Evolutionary conservation across 2,113 vertebrate genomes (phyloP).

Genomic region (Bos indicus): DNA sequence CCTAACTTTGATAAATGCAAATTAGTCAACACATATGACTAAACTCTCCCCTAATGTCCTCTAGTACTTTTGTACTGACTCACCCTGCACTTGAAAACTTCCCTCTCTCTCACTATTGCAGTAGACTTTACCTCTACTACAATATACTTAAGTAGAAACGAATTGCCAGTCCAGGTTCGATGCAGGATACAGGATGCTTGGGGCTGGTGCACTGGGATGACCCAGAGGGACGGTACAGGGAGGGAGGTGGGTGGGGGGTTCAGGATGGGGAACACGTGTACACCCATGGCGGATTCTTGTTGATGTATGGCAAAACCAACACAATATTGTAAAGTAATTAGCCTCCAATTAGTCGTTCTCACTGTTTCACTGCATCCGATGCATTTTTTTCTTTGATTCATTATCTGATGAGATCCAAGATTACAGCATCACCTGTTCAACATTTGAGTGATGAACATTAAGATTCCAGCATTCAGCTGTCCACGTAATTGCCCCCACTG

Average conservation of each 20-base stretch:
- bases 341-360: not conserved
- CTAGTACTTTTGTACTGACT: not conserved
- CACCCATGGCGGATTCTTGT: too few relatives aligned
- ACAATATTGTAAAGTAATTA: too few relatives aligned
- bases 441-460: not conserved
- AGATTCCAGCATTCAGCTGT: not conserved
- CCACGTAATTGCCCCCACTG: not conserved
- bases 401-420: not conserved
- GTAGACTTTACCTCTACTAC: not conserved
- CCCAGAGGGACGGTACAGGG: too few relatives aligned
- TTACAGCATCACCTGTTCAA: not conserved
- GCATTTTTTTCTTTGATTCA: not conserved
- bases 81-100: not conserved
- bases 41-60: not conserved
- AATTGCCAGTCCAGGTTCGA: rapidly evolving
- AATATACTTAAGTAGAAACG: not conserved
- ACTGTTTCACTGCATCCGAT: not conserved
- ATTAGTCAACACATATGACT: not conserved
- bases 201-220: too few relatives aligned
- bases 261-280: too few relatives aligned
- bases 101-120: not conserved
- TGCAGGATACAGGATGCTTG: too few relatives aligned
- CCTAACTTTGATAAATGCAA: not conserved
- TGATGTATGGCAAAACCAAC: too few relatives aligned
- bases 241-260: too few relatives aligned